These are phyloP conservation scores for Peribatodes rhomboidaria DNA, from an alignment of 2,888 invertebrate species.

Conservation along the genomic window DNA sequence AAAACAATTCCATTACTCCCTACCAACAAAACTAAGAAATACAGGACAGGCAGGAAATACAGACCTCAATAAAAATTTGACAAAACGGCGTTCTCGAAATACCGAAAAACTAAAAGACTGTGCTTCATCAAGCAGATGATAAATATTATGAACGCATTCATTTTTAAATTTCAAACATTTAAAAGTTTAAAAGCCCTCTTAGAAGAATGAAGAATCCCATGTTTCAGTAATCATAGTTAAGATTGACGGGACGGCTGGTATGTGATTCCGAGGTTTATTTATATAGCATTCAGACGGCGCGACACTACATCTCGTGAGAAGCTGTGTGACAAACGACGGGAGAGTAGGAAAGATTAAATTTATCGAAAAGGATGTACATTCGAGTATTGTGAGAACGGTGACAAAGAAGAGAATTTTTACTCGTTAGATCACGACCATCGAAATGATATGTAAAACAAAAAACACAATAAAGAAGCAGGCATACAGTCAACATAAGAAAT, in stretches of 20 bases:
- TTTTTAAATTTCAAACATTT: slow-evolving; percentile 11
- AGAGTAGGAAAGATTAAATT: slow-evolving; percentile 7
- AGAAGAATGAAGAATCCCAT: slow-evolving; percentile 16
- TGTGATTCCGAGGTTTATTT: slow-evolving; percentile 35
- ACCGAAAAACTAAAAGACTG: slow-evolving; percentile 8
- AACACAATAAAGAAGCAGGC: background rate
- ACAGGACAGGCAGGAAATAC: too few species aligned
- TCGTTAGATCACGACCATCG: background rate
- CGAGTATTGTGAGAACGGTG: background rate
- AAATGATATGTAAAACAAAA: background rate
- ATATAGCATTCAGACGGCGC: slow-evolving; percentile 28
- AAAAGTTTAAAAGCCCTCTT: slow-evolving; percentile 11
- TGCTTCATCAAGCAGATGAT: slow-evolving; percentile 14
- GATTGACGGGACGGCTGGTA: slow-evolving; percentile 35
- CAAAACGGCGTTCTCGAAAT: background rate
- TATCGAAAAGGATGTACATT: slow-evolving; percentile 13
- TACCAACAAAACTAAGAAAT: too few species aligned
- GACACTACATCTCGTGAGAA: slow-evolving; percentile 20
- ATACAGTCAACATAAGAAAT: background rate
- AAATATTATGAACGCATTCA: slow-evolving; percentile 22
- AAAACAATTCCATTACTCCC: too few species aligned
- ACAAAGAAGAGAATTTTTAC: background rate
- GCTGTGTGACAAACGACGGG: slow-evolving; percentile 12
- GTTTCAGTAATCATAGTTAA: slow-evolving; percentile 24
- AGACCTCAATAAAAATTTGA: too few species aligned